Evolutionary conservation across 2,797 vertebrate genomes (phyloP).

Genomic region (Ictinia mississippiensis): DNA sequence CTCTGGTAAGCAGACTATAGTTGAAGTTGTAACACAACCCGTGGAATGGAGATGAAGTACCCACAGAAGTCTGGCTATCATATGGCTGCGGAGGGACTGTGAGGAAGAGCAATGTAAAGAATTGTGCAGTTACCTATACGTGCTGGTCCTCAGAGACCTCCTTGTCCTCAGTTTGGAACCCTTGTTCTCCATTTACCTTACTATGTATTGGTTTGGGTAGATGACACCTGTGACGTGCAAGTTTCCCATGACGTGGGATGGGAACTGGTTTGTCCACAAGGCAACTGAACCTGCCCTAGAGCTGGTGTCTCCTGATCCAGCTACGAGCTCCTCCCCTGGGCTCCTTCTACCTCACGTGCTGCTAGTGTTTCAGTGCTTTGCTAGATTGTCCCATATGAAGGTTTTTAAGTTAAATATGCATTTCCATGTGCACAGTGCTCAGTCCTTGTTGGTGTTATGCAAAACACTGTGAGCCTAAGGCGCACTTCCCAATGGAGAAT

Average conservation of each 20-base stretch:
- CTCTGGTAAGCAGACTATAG: not conserved
- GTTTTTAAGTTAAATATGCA: not conserved
- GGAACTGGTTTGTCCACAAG: not conserved
- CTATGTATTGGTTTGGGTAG: not conserved
- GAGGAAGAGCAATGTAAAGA: not conserved
- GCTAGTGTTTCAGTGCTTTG: not conserved
- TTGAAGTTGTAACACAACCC: not conserved
- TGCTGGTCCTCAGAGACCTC: not conserved
- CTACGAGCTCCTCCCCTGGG: not conserved
- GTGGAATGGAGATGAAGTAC: not conserved
- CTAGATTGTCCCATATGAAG: not conserved
- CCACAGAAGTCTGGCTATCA: not conserved
- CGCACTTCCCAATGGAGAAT: not conserved
- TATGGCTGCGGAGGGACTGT: not conserved
- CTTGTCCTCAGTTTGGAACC: not conserved
- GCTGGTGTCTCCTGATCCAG: not conserved
- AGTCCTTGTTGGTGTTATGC: not conserved
- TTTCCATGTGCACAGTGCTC: not conserved
- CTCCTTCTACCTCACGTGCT: not conserved
- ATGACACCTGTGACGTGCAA: rapidly evolving
- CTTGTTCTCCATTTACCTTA: not conserved
- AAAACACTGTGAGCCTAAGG: not conserved
- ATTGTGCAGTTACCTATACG: not conserved
- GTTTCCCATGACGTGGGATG: not conserved
- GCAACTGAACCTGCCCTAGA: not conserved